Conservation (phyloP, 30 jellyfish, hydroid and myxozoan genomes). For the Haliclystus octoradiatus region DNA sequence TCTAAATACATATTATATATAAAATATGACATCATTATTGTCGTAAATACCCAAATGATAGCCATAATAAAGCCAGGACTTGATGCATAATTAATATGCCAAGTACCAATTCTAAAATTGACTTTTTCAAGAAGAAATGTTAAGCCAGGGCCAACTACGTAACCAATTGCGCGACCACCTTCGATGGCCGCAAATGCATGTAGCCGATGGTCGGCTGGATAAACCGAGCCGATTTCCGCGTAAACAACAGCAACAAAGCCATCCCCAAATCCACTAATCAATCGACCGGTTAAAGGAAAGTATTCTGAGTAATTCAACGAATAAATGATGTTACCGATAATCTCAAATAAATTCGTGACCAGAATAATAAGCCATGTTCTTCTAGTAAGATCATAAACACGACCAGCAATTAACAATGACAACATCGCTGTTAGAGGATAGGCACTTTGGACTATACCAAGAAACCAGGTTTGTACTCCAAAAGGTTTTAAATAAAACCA, state of each 20-base stretch:
- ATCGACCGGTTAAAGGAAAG: conserved; percentile 25
- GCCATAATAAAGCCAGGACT: conserved; percentile 27
- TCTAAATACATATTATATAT: conserved; percentile 18
- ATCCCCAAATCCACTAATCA: conserved; percentile 23
- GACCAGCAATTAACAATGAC: conserved; percentile 9
- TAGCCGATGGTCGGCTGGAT: background rate
- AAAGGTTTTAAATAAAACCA: background rate
- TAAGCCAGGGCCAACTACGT: conserved; percentile 14
- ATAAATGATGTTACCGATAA: conserved; percentile 29
- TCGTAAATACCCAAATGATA: conserved; percentile 4
- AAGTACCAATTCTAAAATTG: conserved; percentile 20
- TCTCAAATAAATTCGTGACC: conserved; percentile 6
- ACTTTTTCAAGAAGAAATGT: conserved; percentile 7
- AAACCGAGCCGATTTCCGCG: conserved; percentile 24
- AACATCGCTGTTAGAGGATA: conserved; percentile 17
- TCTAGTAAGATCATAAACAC: conserved; percentile 14
- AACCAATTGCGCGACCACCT: conserved; percentile 13
- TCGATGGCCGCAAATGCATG: conserved; percentile 7
- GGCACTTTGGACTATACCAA: background rate
- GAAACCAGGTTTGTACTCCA: background rate
- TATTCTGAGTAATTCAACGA: conserved; percentile 20
- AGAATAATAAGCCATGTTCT: conserved; percentile 9
- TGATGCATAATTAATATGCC: conserved; percentile 31
- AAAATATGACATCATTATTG: conserved; percentile 3
- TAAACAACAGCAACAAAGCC: conserved; percentile 4